Evolutionary conservation across 1,140 invertebrate species (phyloP), one percentile per base, ranked within the genome.

Genomic region (Bombus ignitus): DNA sequence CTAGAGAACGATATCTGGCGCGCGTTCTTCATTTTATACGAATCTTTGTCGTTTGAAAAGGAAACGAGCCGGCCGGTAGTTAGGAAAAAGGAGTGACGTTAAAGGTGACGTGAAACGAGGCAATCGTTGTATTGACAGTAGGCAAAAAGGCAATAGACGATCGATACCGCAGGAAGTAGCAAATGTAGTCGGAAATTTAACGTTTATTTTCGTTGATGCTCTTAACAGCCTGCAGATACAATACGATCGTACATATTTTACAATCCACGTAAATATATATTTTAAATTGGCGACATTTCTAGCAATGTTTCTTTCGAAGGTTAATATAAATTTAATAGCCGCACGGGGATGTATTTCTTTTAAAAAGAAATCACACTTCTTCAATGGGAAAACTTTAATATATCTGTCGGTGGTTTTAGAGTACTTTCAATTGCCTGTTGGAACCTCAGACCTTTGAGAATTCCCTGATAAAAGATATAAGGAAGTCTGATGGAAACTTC

Each of bases 171-270:
- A 39, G 62, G 77, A 79, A 79, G 77, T 32, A 25, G n/a, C 1
- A 59, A 78, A 78, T 65, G 62, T 44, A 78, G 62, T n/a, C 39
- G 76, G 76, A 78, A 78, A 66, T 78, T 65, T n/a, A 37, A 35
- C 39, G 62, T 44, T 66, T 32, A 42, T 65, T 77, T 65, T 22
- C 47, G 18, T 22, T 2, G 62, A 44, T 35, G 35, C 25, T 13
- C 18, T 70, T 39, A 44, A 70, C 22, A 25, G 39, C 2, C 13
- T 25, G 3, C 3, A 25, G 18, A 68, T 35, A 68, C 18, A 6
- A 65, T 65, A 32, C 28, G n/a, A 65, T 53, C 18, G 18, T 53
- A 53, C 22, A 53, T 53, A 8, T 18, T 53, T 22, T 22, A 53
- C 18, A 22, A 53, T 53, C 1, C 47, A 8, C 18, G 18, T 5